Conservation (phyloP, 2,888 invertebrate genomes). For the Carpatolechia fugitivella region DNA sequence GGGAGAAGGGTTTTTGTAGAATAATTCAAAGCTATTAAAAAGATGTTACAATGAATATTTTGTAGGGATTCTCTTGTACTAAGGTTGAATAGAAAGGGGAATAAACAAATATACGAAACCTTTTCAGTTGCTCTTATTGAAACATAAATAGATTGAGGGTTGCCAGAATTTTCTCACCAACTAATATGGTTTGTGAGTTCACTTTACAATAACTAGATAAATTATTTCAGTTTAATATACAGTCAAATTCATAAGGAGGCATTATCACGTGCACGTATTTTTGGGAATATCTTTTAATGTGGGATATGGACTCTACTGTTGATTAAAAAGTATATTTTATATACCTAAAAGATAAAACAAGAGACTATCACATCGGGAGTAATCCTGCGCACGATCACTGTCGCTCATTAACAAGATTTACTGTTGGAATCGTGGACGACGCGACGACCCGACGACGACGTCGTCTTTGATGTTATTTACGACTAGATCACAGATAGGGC, state of each 20-base stretch:
- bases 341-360: neutral
- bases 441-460: constrained; percentile 55
- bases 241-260: no score
- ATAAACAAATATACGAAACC: neutral
- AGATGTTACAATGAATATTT: neutral
- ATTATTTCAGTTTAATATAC: no score
- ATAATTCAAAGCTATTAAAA: constrained; percentile 20
- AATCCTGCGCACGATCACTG: constrained; percentile 65
- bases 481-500: constrained; percentile 30
- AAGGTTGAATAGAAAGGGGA: no score
- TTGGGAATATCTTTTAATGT: no score
- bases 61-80: neutral
- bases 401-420: constrained; percentile 77
- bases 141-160: neutral
- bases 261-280: no score
- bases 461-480: constrained; percentile 66
- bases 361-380: constrained; percentile 24
- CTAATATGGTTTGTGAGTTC: no score
- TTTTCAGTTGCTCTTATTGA: neutral
- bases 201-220: no score
- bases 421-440: constrained; percentile 61
- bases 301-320: no score
- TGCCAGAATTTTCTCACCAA: no score
- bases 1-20: constrained; percentile 13
- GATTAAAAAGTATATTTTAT: no score